These are phyloP conservation scores for Sitta carolinensis DNA, from an alignment of 2,797 vertebrate genomes.

Conservation along the genomic window DNA sequence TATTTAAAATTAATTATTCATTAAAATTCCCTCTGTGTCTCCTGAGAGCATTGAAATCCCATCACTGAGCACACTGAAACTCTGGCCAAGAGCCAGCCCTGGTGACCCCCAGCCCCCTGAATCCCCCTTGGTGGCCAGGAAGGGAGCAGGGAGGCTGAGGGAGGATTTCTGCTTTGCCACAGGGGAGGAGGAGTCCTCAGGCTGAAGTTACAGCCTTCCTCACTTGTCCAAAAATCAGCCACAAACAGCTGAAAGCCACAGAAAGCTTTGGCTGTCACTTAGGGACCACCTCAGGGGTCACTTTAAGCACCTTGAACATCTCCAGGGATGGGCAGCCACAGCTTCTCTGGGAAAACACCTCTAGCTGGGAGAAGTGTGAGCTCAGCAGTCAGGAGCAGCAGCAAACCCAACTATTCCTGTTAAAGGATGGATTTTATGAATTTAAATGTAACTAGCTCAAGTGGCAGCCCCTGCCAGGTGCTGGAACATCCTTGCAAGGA, in stretches of 20 bases:
- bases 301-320: neutral
- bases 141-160: neutral
- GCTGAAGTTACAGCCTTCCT: no score
- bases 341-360: neutral
- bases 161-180: neutral
- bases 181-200: accelerated
- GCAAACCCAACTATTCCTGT: neutral
- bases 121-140: neutral
- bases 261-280: neutral
- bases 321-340: neutral
- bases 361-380: neutral
- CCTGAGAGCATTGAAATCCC: neutral
- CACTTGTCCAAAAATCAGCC: neutral
- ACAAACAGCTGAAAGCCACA: neutral
- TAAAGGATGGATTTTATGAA: neutral
- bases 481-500: neutral
- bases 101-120: neutral
- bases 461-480: neutral
- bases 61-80: neutral
- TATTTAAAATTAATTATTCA: neutral
- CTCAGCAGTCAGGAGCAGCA: neutral
- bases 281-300: no score
- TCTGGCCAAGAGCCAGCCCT: neutral
- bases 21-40: neutral
- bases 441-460: neutral